Conservation (phyloP, 2,113 vertebrate species). For the Fulmarus glacialis region DNA sequence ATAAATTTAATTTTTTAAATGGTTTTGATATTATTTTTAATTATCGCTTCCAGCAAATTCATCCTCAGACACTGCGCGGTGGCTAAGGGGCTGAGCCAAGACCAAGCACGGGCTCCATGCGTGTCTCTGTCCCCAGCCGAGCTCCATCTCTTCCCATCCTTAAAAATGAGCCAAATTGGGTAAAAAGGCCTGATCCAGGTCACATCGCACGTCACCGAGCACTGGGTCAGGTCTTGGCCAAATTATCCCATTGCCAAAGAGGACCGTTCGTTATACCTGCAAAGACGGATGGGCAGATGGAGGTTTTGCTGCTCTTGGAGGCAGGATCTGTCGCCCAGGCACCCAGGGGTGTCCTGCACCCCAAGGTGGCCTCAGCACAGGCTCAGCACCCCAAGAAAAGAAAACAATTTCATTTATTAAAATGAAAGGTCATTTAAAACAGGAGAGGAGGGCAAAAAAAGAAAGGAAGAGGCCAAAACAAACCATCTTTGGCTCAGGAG, state of each 20-base stretch:
- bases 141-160: background rate
- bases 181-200: background rate
- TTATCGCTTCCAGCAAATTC: background rate
- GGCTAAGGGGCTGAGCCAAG: background rate
- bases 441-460: background rate
- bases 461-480: background rate
- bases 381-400: background rate
- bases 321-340: background rate
- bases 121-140: background rate
- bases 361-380: background rate
- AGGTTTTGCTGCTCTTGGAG: background rate
- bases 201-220: rapidly evolving
- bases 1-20: background rate
- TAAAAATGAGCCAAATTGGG: background rate
- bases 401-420: background rate
- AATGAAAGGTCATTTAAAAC: background rate
- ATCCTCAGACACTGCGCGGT: rapidly evolving
- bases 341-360: background rate
- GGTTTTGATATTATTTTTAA: background rate
- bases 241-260: background rate
- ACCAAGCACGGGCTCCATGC: rapidly evolving
- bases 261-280: background rate
- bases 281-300: background rate
- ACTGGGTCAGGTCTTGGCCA: background rate
- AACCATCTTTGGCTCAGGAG: background rate